Base-by-base conservation (phyloP, 2,797 vertebrate genomes). In the Selene dorsalis region DNA sequence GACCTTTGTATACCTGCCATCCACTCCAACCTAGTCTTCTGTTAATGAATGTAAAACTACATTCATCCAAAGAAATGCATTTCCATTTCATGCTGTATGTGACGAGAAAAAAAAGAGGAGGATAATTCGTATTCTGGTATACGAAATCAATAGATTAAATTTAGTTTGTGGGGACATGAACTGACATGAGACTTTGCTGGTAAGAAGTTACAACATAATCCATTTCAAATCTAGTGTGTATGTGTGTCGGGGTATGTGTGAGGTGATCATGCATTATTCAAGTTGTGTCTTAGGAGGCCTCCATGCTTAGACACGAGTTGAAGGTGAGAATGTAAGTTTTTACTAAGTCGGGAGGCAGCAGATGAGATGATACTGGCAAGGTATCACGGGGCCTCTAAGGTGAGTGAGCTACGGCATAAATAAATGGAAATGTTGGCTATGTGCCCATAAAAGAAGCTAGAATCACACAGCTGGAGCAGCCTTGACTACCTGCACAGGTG, bases 361-460 rank as follows among this genome's bases (percentile, higher is more conserved):
- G 75, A 79, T 75, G 73, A 89, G 79, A 88, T 83, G 81, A 72
- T 77, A 74, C 76, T 79, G 74, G 61, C 75, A 70, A 66, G 67
- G 83, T 73, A 76, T 75, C 75, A 80, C 3, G 6, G 63, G 70
- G 73, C 72, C 52, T 35, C 60, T 83, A 78, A 69, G 73, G 55
- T 65, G 79, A 83, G 73, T 5, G 22, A 81, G 64, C 70, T 47
- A 59, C 16, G 3, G 83, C 79, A 84, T 91, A 85, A 87, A 90
- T 89, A 52, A 82, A 91, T 87, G 80, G 66, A 84, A 84, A 88
- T 84, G 70, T 82, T 89, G 79, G 84, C 58, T 64, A 62, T 63
- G 77, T 76, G 76, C 84, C 80, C 55, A 32, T 22, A 71, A 69
- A 77, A n/a, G 55, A 48, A 80, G 69, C 62, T 68, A 68, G 48